phyloP scores from a whole-genome alignment of 1,140 invertebrate species.

The Cataglyphis hispanica region DNA sequence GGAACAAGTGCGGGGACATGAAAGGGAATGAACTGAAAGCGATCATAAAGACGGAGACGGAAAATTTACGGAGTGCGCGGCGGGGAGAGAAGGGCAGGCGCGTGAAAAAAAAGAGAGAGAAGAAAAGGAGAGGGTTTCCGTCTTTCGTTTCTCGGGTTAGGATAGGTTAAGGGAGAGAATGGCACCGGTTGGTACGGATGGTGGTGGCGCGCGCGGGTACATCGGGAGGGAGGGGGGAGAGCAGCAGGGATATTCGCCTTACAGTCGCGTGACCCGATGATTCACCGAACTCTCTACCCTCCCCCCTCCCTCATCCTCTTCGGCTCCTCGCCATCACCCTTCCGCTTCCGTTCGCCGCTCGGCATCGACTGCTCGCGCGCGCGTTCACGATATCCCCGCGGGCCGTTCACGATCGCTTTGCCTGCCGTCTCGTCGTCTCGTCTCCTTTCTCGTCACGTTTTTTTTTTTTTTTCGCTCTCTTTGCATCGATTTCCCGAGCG shows the following conservation, averaged over 20 bases:
- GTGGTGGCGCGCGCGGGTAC: constrained; percentile 25
- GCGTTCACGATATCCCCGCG: constrained; percentile 67
- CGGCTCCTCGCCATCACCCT: constrained; percentile 26
- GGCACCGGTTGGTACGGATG: constrained; percentile 77
- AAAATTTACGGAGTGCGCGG: neutral
- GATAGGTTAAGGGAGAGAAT: constrained; percentile 77
- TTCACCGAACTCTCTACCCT: constrained; percentile 69
- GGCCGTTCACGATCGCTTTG: constrained; percentile 70
- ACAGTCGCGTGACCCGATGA: constrained; percentile 80
- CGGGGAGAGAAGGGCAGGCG: neutral
- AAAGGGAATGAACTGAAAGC: constrained; percentile 19
- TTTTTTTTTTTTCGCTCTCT: constrained; percentile 57
- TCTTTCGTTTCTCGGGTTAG: constrained; percentile 59
- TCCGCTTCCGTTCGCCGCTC: constrained; percentile 57
- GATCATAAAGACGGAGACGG: constrained; percentile 12
- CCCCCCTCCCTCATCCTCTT: neutral
- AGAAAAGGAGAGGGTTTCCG: constrained; percentile 60
- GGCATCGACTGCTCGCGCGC: constrained; percentile 42
- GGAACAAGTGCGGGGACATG: neutral
- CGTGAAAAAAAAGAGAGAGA: neutral
- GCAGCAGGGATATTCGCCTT: constrained; percentile 58
- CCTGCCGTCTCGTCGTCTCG: constrained; percentile 22
- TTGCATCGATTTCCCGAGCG: constrained; percentile 49
- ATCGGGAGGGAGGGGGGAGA: neutral
- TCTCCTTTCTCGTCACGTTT: constrained; percentile 60